Conservation (phyloP, 2,797 vertebrate genomes). For the Eulemur coronatus region DNA sequence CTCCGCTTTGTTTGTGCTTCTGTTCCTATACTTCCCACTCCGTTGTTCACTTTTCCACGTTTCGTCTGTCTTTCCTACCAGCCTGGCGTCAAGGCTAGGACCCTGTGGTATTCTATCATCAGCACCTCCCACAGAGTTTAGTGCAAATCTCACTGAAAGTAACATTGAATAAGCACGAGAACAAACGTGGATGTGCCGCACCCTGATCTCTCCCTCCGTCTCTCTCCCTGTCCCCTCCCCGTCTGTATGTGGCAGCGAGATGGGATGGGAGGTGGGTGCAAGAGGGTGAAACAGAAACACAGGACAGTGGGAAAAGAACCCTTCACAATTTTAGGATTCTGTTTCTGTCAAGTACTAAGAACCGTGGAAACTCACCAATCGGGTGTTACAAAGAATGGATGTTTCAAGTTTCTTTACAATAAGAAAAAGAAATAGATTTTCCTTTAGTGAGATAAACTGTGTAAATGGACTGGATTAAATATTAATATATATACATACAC, state of each 20-base stretch:
- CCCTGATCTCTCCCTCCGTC: neutral
- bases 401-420: neutral
- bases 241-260: neutral
- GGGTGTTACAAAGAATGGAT: neutral
- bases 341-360: neutral
- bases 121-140: neutral
- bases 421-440: neutral
- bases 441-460: neutral
- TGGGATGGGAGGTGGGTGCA: neutral
- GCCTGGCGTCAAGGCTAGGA: neutral
- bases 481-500: neutral
- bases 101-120: neutral
- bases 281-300: neutral
- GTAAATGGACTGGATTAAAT: neutral
- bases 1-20: neutral
- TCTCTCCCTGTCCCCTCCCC: no score
- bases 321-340: neutral
- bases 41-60: neutral
- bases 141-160: neutral
- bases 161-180: neutral
- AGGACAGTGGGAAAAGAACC: neutral
- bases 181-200: neutral
- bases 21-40: neutral
- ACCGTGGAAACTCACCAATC: neutral
- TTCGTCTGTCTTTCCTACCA: neutral